These are phyloP conservation scores for Stichopus horrens DNA, from an alignment of 53 echinoderm and acorn worm genomes.

Conservation along the genomic window DNA sequence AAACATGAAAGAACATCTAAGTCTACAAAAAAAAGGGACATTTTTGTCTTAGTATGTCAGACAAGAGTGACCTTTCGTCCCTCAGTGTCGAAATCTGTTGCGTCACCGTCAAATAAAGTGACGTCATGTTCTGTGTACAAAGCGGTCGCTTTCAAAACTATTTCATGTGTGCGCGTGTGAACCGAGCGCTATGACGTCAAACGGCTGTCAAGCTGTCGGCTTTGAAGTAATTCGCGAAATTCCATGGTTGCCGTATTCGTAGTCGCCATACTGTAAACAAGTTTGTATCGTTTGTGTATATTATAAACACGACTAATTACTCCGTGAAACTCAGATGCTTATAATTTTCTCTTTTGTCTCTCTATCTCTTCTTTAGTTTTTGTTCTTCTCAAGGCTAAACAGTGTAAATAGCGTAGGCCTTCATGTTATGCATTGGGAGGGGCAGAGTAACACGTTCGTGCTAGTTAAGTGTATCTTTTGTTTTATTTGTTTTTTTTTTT, in stretches of 20 bases:
- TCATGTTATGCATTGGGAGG: not conserved
- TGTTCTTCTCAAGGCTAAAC: no score
- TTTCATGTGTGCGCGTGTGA: not conserved
- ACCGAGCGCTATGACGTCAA: not conserved
- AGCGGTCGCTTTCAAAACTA: not conserved
- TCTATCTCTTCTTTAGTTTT: not conserved
- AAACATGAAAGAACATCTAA: no score
- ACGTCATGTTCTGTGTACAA: not conserved
- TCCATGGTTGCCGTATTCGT: conserved; percentile 7
- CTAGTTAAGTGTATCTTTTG: no score
- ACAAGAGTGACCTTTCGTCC: no score
- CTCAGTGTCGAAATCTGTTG: not conserved
- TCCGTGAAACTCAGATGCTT: not conserved
- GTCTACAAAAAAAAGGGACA: no score
- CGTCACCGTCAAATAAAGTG: not conserved
- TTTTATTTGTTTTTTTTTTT: no score
- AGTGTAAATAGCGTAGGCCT: no score
- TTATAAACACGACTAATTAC: not conserved
- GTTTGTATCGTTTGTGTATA: not conserved
- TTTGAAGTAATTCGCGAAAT: conserved; percentile 13
- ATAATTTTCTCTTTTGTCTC: not conserved
- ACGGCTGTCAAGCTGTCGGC: not conserved
- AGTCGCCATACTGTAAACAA: not conserved
- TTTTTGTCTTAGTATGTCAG: no score
- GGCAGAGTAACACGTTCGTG: not conserved